Percentiles rank a stretch among this genome's conserved stretches.
Conservation (phyloP, 2,113 vertebrate genomes). For the Vicugna pacos region DNA sequence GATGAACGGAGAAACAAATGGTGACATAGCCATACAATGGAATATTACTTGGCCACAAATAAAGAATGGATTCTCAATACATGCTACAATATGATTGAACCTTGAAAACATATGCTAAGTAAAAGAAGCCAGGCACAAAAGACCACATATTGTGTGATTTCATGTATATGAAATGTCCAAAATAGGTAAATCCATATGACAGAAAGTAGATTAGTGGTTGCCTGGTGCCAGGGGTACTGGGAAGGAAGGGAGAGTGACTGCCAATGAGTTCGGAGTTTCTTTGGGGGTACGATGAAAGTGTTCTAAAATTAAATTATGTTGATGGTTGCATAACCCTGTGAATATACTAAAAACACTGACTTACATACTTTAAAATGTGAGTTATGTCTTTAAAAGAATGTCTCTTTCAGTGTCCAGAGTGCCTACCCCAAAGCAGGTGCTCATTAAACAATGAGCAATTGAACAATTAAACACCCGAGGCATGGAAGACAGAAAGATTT, state of each 20-base stretch:
- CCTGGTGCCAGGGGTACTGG: background rate
- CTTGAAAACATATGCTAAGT: background rate
- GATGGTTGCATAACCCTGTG: background rate
- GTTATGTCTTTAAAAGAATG: background rate
- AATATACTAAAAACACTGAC: background rate
- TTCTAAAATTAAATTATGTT: background rate
- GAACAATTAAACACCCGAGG: background rate
- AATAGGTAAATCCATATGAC: conserved; percentile 32
- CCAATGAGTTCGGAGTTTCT: background rate
- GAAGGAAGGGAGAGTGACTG: background rate
- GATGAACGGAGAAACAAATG: conserved; percentile 12
- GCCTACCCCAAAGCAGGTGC: background rate
- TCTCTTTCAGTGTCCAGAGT: background rate
- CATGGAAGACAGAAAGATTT: background rate
- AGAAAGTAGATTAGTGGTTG: background rate
- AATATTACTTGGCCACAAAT: conserved; percentile 23
- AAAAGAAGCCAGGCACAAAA: conserved; percentile 33
- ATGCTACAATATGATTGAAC: background rate
- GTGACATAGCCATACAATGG: background rate
- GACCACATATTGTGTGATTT: background rate
- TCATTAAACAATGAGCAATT: background rate
- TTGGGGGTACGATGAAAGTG: background rate
- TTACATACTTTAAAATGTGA: background rate
- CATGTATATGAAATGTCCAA: background rate
- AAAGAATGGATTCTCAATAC: background rate